These are phyloP conservation scores for Galendromus occidentalis DNA, from an alignment of 1,140 invertebrate species.

Conservation along the genomic window DNA sequence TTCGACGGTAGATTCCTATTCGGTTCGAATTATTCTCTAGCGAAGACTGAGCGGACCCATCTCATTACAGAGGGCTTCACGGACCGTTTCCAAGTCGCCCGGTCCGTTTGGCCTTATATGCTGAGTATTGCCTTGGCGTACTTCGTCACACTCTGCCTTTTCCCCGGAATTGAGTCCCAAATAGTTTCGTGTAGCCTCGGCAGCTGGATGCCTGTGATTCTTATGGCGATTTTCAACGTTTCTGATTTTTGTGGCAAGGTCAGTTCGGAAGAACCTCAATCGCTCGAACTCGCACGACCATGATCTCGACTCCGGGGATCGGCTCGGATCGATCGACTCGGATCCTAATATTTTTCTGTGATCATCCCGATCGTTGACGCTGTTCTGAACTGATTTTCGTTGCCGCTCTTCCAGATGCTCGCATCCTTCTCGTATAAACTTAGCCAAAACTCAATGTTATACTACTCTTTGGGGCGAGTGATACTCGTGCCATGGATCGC, in stretches of 20 bases:
- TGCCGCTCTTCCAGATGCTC: constrained; percentile 51
- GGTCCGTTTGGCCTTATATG: constrained; percentile 69
- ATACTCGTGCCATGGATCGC: constrained; percentile 56
- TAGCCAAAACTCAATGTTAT: constrained; percentile 48
- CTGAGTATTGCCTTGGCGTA: constrained; percentile 61
- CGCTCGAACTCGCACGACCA: background rate
- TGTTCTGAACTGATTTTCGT: too few relatives aligned
- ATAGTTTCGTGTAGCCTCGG: constrained; percentile 56
- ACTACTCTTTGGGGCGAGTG: constrained; percentile 43
- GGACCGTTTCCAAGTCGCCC: constrained; percentile 49
- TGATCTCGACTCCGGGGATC: too few relatives aligned
- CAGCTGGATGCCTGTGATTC: constrained; percentile 70
- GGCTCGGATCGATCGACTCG: background rate
- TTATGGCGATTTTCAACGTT: constrained; percentile 69
- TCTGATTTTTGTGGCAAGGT: constrained; percentile 68
- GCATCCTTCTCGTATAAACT: constrained; percentile 56
- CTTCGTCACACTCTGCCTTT: constrained; percentile 63
- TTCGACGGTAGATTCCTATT: background rate
- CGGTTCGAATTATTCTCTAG: too few relatives aligned
- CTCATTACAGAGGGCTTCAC: constrained; percentile 39
- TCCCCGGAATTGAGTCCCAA: constrained; percentile 71
- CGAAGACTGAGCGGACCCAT: background rate
- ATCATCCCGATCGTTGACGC: too few relatives aligned
- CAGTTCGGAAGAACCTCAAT: constrained; percentile 19
- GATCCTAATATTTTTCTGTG: background rate